Evolutionary conservation across 2,113 vertebrate genomes (phyloP).

Genomic region (Hydrolagus affinis): DNA sequence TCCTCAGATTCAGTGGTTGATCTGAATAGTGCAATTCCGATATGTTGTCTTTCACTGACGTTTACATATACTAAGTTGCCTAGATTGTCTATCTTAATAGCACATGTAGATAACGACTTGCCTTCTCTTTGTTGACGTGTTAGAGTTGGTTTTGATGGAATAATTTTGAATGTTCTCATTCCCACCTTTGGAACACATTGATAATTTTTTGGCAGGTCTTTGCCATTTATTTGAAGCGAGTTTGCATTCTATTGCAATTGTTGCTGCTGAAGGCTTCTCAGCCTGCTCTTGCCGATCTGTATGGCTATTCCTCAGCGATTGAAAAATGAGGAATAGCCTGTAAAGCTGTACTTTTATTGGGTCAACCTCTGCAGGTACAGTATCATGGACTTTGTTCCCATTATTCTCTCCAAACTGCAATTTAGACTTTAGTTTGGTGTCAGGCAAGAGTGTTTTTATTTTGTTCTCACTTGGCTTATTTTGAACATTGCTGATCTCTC

Average conservation of each 20-base stretch:
- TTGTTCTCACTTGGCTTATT: too few relatives aligned
- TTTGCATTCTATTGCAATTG: constrained; percentile 27
- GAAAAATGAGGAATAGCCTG: neutral
- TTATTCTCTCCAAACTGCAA: too few relatives aligned
- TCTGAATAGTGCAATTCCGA: too few relatives aligned
- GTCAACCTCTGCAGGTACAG: neutral
- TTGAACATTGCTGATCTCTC: too few relatives aligned
- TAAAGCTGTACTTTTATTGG: neutral
- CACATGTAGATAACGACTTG: constrained; percentile 57
- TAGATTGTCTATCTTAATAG: constrained; percentile 85
- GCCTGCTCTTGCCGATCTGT: too few relatives aligned
- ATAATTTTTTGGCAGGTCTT: constrained; percentile 47
- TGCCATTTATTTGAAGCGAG: constrained; percentile 40
- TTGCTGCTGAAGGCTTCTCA: neutral
- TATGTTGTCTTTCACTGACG: too few relatives aligned
- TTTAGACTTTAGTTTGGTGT: too few relatives aligned
- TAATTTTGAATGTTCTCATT: constrained; percentile 83
- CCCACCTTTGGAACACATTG: constrained; percentile 63
- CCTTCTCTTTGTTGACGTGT: too few relatives aligned
- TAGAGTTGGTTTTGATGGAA: too few relatives aligned
- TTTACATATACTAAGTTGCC: constrained; percentile 72
- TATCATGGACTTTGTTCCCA: neutral
- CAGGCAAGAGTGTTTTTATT: too few relatives aligned
- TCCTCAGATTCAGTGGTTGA: too few relatives aligned
- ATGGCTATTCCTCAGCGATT: too few relatives aligned